Evolutionary conservation across 2,888 invertebrate species (phyloP).

Genomic region (Drosophila mercatorum): DNA sequence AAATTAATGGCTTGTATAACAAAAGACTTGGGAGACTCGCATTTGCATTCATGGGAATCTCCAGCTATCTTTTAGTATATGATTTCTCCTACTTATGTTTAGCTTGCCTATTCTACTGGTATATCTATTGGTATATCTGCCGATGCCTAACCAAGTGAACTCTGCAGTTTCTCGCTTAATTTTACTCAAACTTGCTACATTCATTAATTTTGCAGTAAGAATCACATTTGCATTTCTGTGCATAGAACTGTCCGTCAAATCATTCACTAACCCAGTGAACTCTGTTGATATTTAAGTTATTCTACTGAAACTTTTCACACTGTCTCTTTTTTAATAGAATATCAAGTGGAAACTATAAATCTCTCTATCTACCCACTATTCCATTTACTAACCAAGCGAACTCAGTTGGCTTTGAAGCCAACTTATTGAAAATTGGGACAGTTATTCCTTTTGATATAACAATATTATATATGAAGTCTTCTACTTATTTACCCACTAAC

Average conservation of each 20-base stretch:
- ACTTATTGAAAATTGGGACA: neutral
- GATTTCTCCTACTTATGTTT: neutral
- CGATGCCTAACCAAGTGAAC: neutral
- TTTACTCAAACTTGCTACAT: neutral
- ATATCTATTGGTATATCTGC: no score
- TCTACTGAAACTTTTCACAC: neutral
- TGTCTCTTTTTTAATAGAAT: neutral
- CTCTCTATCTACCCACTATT: no score
- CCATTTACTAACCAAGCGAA: neutral
- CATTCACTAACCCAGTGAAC: neutral
- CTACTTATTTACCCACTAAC: no score
- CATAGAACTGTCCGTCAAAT: neutral
- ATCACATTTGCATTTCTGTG: neutral
- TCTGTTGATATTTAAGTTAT: neutral
- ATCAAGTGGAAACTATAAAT: neutral
- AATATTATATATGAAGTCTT: no score
- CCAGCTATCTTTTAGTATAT: no score
- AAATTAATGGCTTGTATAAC: no score
- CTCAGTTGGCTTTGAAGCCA: neutral
- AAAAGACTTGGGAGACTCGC: no score
- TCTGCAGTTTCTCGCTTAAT: neutral
- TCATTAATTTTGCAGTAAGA: neutral
- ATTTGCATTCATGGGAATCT: neutral
- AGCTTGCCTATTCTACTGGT: neutral
- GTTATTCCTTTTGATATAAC: neutral